Percentiles rank a stretch among this genome's conserved stretches.
Conservation (phyloP, 2,113 vertebrate genomes). For the Rhea pennata region DNA sequence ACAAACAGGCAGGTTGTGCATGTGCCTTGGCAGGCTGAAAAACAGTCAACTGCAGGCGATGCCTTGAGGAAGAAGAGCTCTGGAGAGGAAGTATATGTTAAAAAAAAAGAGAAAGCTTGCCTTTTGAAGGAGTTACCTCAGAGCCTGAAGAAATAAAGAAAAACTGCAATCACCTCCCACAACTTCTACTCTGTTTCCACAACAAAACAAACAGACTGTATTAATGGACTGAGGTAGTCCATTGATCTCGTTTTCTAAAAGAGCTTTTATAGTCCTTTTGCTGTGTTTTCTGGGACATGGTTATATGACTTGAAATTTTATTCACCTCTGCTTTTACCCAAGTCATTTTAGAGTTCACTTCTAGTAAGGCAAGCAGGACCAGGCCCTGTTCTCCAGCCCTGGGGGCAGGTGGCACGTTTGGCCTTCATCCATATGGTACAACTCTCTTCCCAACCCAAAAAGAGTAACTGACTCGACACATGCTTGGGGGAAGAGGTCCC, state of each 20-base stretch:
- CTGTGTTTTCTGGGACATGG: neutral
- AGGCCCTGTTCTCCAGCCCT: no score
- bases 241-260: neutral
- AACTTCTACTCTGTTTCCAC: neutral
- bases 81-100: neutral
- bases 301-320: neutral
- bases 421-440: no score
- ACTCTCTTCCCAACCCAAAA: no score
- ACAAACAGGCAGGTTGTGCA: accelerated
- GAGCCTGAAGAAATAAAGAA: neutral
- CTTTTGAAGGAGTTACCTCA: neutral
- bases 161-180: neutral
- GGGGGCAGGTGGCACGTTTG: no score
- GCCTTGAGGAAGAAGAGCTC: neutral
- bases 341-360: neutral
- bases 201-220: neutral
- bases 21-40: neutral
- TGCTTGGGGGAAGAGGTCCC: no score
- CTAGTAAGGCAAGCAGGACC: neutral
- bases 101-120: neutral
- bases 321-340: neutral
- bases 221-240: neutral
- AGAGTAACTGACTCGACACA: no score
- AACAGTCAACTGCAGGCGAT: neutral
- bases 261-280: neutral